These are phyloP conservation scores for Pissodes strobi DNA, from an alignment of 1,140 invertebrate species.

Conservation along the genomic window DNA sequence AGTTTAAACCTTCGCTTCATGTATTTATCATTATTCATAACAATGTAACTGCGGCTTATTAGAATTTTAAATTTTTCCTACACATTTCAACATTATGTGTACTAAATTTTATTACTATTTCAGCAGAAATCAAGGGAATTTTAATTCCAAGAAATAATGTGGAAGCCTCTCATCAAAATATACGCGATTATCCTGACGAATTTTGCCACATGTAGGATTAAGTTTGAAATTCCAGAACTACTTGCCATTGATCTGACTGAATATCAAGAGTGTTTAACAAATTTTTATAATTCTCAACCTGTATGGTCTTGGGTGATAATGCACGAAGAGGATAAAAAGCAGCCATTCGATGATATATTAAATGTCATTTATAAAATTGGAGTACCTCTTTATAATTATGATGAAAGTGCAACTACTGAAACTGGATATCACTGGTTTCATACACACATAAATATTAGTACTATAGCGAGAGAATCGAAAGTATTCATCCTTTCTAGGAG, in stretches of 20 bases:
- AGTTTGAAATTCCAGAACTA: too few relatives aligned
- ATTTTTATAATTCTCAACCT: not conserved
- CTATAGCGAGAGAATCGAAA: not conserved
- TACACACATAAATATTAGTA: not conserved
- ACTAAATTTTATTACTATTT: too few relatives aligned
- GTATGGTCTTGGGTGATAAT: not conserved
- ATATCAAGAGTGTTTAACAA: not conserved
- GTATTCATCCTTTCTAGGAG: not conserved
- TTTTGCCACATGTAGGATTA: too few relatives aligned
- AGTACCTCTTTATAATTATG: not conserved
- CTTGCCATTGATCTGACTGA: not conserved
- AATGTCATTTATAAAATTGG: constrained; percentile 1
- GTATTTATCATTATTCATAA: too few relatives aligned
- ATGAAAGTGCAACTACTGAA: not conserved
- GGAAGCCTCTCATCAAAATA: too few relatives aligned
- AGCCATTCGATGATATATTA: not conserved
- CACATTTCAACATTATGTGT: too few relatives aligned
- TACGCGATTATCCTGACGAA: too few relatives aligned
- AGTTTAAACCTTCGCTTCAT: too few relatives aligned
- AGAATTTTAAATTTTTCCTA: too few relatives aligned
- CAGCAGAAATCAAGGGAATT: too few relatives aligned
- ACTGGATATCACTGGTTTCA: not conserved
- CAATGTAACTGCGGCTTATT: too few relatives aligned
- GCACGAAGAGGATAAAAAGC: not conserved
- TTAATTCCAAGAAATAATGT: not conserved